phyloP scores from a whole-genome alignment of 2,113 vertebrate genomes.

The Stegostoma tigrinum region DNA sequence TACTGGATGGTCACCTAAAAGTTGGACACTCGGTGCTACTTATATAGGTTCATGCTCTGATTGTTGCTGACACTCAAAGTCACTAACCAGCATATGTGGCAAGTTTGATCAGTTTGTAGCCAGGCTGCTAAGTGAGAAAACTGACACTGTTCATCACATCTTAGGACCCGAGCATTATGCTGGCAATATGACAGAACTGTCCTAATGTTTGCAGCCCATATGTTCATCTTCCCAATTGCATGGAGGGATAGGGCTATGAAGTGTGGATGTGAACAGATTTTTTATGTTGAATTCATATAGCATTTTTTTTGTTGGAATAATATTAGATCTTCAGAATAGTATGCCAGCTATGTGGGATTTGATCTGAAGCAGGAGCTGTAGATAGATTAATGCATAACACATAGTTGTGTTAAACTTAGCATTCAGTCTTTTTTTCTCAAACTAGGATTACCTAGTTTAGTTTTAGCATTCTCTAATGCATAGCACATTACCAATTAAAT shows the following conservation, averaged over 20 bases:
- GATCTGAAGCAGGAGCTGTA: background rate
- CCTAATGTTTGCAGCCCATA: constrained; percentile 17
- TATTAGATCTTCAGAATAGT: background rate
- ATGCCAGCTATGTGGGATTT: background rate
- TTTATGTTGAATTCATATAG: background rate
- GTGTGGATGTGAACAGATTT: background rate
- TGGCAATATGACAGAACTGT: constrained; percentile 16
- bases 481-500: background rate
- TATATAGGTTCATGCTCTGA: background rate
- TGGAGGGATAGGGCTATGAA: background rate
- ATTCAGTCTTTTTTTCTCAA: background rate
- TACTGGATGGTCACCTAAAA: constrained; percentile 14
- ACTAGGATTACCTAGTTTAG: background rate
- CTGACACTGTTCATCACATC: constrained; percentile 12
- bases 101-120: background rate
- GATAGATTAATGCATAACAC: background rate
- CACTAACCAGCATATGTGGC: constrained; percentile 5
- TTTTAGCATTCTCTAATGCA: background rate
- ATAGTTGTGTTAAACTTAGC: background rate
- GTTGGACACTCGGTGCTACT: background rate
- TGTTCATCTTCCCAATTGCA: background rate
- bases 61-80: background rate
- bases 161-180: background rate
- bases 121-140: constrained; percentile 23
- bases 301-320: background rate